These are phyloP conservation scores for Daptonema setosum DNA, from an alignment of 2,888 invertebrate genomes.

Conservation along the genomic window DNA sequence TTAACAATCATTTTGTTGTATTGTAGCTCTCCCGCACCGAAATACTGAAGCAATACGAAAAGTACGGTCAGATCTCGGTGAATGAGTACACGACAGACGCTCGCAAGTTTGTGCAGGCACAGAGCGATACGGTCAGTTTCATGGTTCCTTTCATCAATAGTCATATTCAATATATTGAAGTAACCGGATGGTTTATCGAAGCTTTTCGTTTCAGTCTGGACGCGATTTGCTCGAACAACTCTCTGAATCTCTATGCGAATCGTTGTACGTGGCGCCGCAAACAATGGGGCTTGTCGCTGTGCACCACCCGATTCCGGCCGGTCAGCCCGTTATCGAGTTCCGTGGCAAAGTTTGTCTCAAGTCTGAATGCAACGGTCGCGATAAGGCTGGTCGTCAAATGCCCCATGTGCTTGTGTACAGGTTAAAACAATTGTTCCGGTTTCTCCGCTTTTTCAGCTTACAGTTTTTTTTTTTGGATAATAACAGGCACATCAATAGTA, in stretches of 20 bases:
- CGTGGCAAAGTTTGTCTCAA: slow-evolving; percentile 1
- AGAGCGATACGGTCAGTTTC: slow-evolving; percentile 3
- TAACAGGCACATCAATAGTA: too few species aligned
- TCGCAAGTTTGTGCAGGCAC: background rate
- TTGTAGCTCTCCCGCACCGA: background rate
- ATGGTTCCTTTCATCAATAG: too few species aligned
- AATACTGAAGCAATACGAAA: background rate
- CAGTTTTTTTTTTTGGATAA: too few species aligned
- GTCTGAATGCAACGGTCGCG: slow-evolving; percentile 1
- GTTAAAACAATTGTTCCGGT: too few species aligned
- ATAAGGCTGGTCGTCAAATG: background rate
- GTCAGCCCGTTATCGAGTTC: slow-evolving; percentile 9
- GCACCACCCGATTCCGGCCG: slow-evolving; percentile 5
- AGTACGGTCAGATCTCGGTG: background rate
- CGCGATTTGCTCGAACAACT: background rate
- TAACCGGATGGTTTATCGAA: too few species aligned
- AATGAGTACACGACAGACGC: slow-evolving; percentile 6
- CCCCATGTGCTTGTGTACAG: slow-evolving; percentile 1
- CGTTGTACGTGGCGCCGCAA: slow-evolving; percentile 7
- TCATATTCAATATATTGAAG: too few species aligned
- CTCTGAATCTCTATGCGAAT: slow-evolving; percentile 4
- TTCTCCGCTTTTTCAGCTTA: background rate
- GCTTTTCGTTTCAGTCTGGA: slow-evolving; percentile 5
- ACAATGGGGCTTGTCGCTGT: slow-evolving; percentile 7
- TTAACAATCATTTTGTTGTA: too few species aligned